Base-by-base conservation (phyloP, 2,888 invertebrate species). In the Linnaemya tessellans region DNA sequence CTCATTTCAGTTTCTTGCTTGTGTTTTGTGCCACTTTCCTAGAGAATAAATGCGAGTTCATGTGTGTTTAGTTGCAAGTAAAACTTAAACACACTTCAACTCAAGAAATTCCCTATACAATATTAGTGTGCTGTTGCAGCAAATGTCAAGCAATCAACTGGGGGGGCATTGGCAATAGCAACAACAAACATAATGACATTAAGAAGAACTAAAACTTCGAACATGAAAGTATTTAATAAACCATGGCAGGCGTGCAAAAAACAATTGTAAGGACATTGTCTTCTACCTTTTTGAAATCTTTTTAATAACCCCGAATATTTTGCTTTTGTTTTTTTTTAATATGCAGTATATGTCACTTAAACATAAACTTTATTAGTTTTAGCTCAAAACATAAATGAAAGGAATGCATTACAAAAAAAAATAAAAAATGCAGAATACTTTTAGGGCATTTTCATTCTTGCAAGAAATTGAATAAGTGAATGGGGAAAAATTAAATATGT, bases 331-430 rank as follows among this genome's bases (percentile, higher is more conserved):
- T 56, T 15, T 10, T 1, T 70, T 25, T n/a, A 3, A 10, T 46
- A n/a, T 65, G 38, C 10, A 9, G 38, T 38, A 38, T 38, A 8
- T 38, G 38, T 38, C 10, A 4, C 20, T 20, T 54, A 64, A 80
- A 71, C 20, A 38, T 54, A 64, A 80, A 71, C 56, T 64, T 71
- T 65, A 73, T 80, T 73, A 80, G 65, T 65, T 65, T 65, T 30
- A 41, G 56, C 35, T 64, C 54, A 71, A 71, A 64, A 56, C 20
- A 46, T 51, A 30, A 70, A 71, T 9, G 13, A 15, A 9, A 46
- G 3, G 46, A 46, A 49, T 49, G n/a, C 43, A 54, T 64, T 64
- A 15, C 5, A 43, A 51, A 74, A 74, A 51, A 3, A 46, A 38
- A 58, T 38, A 74, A 64, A 51, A 3, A 60, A 38, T 35, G 13